phyloP scores from a whole-genome alignment of 2,113 vertebrate species.

The Enhydra lutris region DNA sequence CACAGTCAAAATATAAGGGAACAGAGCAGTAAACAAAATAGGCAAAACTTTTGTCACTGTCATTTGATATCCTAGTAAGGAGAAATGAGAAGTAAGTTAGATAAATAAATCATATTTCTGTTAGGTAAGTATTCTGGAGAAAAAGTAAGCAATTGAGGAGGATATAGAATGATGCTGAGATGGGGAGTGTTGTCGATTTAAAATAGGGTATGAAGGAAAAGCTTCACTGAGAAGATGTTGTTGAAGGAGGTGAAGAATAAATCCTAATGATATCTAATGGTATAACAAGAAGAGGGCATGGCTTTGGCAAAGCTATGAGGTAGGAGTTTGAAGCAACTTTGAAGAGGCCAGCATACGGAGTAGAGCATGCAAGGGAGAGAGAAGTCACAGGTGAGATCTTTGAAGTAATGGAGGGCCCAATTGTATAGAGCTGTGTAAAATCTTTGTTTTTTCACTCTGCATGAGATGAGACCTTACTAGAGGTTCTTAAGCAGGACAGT shows the following conservation, averaged over 20 bases:
- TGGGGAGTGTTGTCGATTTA: neutral
- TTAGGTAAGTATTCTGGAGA: neutral
- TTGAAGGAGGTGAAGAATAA: neutral
- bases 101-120: neutral
- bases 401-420: neutral
- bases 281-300: neutral
- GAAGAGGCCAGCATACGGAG: neutral
- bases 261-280: neutral
- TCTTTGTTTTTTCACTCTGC: neutral
- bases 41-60: neutral
- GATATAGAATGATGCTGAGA: neutral
- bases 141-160: neutral
- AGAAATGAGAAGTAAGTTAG: neutral
- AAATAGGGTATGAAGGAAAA: neutral
- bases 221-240: neutral
- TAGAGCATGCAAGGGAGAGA: neutral
- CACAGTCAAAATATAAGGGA: neutral
- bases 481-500: neutral
- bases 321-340: neutral
- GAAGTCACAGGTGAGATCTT: neutral
- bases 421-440: neutral
- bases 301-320: neutral
- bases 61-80: neutral
- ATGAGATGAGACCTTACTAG: neutral
- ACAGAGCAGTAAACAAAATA: neutral